phyloP scores from a whole-genome alignment of 2,888 invertebrate species.

The Bellardia bayeri region DNA sequence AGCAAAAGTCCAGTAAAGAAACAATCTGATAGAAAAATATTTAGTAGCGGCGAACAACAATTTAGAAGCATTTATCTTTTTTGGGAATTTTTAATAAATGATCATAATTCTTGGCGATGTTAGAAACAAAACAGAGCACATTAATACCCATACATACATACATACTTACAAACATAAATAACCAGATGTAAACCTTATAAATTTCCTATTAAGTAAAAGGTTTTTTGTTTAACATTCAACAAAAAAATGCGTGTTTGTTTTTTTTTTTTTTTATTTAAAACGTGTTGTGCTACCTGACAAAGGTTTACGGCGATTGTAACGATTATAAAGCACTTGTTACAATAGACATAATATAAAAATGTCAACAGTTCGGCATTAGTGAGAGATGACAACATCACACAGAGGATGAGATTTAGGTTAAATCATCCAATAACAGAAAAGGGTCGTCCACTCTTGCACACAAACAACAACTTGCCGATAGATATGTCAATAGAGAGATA shows the following conservation, averaged over 20 bases:
- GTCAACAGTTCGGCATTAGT: conserved; percentile 59
- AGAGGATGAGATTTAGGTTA: conserved; percentile 55
- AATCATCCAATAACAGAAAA: conserved; percentile 30
- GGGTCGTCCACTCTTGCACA: background rate
- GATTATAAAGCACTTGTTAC: conserved; percentile 60
- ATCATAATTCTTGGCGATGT: conserved; percentile 25
- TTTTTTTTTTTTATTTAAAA: conserved; percentile 12
- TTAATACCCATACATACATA: background rate
- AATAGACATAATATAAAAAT: conserved; percentile 56
- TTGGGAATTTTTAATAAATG: conserved; percentile 14
- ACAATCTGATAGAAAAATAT: conserved; percentile 19
- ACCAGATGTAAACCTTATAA: background rate
- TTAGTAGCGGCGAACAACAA: conserved; percentile 31
- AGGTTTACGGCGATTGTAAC: conserved; percentile 9
- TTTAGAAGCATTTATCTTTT: conserved; percentile 18
- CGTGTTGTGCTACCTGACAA: conserved; percentile 54
- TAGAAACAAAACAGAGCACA: conserved; percentile 4
- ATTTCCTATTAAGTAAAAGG: conserved; percentile 4
- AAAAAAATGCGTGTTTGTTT: background rate
- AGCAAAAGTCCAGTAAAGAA: conserved; percentile 7
- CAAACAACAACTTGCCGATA: background rate
- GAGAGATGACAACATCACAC: conserved; percentile 50
- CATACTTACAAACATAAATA: conserved; percentile 7
- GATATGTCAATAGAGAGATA: background rate
- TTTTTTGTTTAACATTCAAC: conserved; percentile 5